Evolutionary conservation across 2,113 vertebrate species (phyloP), one percentile per base, ranked within the genome.

Genomic region (Lepisosteus osseus): DNA sequence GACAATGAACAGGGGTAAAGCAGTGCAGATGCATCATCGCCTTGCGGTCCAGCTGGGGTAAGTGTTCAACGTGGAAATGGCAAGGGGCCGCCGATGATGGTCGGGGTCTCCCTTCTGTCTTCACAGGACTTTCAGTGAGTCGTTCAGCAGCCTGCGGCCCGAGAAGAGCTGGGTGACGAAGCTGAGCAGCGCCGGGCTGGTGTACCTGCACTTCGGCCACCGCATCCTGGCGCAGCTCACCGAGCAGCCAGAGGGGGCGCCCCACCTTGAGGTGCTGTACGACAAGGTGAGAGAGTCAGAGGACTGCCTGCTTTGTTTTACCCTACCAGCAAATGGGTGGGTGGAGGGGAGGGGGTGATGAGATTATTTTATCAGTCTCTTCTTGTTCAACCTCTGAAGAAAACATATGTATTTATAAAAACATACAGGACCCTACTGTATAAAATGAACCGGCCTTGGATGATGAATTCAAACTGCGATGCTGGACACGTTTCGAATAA

Each of bases 101-200:
- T 29, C 29, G 29, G 2, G 29, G 29, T 29, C 29, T 29, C 74
- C 54, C 0, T 1, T 62, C 65, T 0, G 0, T 76, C 3, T 76
- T 59, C 57, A 0, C 82, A 99, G 97, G 83, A 92, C 91, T 8
- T 99, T 99, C 75, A 3, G 72, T 0, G 92, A 95, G 55, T 94
- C 77, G 61, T 98, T 97, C 91, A 85, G 77, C 65, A 96, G 92
- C 81, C 85, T 99, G 65, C 86, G 81, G 68, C 93, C 94, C 0
- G 91, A 91, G 73, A 97, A 97, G 82, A 93, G 90, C 0, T 98
- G 97, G 96, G 89, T 85, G 76, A 99, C 97, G 3, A 97, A 95
- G 82, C 88, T 99, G 79, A 99, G 97, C 91, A 98, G 97, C 0
- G 97, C 97, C 0, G 97, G 97, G 17, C 80, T 99, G 64, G 79